These are phyloP conservation scores for Xyrichtys novacula DNA, from an alignment of 2,797 vertebrate genomes.

Conservation along the genomic window DNA sequence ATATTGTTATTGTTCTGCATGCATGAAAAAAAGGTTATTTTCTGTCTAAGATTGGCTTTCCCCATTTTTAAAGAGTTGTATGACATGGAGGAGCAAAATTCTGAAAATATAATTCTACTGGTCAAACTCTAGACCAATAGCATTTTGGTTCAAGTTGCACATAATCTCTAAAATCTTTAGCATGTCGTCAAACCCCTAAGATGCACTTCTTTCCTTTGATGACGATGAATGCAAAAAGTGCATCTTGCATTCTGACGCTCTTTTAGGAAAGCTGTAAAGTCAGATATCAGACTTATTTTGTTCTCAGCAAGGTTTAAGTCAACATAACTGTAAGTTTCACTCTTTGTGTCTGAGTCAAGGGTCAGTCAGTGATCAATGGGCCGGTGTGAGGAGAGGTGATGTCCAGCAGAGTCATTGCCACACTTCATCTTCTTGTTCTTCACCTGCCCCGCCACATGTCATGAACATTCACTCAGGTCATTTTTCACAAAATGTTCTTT, in stretches of 20 bases:
- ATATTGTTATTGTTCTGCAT: background rate
- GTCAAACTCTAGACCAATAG: too few species aligned
- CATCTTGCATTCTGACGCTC: too few species aligned
- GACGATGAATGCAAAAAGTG: too few species aligned
- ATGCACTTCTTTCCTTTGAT: too few species aligned
- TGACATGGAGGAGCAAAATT: background rate
- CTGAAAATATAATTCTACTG: too few species aligned
- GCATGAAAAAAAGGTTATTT: background rate
- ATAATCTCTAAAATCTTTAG: too few species aligned
- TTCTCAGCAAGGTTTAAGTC: background rate
- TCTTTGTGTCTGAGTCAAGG: slow-evolving; percentile 14
- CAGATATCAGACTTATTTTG: background rate
- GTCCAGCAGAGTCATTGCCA: slow-evolving; percentile 15
- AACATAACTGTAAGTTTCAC: slow-evolving; percentile 13
- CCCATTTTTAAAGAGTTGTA: background rate
- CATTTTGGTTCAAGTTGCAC: too few species aligned
- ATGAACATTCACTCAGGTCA: background rate
- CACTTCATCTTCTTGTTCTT: slow-evolving; percentile 37
- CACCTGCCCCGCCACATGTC: slow-evolving; percentile 4
- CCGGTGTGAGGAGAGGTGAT: background rate
- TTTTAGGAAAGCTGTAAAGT: too few species aligned
- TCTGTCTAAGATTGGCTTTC: background rate
- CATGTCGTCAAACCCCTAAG: too few species aligned
- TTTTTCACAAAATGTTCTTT: slow-evolving; percentile 3
- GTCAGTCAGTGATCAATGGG: slow-evolving; percentile 36